phyloP scores from a whole-genome alignment of 1,140 invertebrate genomes.

The Prorops nasuta region DNA sequence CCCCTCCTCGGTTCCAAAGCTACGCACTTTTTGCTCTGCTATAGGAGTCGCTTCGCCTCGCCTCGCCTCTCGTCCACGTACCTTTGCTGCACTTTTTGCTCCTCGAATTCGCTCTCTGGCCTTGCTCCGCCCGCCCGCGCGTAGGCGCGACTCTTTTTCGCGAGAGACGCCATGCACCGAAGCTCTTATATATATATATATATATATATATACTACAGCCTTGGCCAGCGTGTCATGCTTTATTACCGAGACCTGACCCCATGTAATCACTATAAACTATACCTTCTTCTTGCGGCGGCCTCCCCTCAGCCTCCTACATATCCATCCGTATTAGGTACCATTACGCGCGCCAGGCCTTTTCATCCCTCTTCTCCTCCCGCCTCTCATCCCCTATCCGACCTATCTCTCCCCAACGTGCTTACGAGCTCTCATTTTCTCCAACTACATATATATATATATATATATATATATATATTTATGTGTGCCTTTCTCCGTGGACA shows the following conservation, averaged over 20 bases:
- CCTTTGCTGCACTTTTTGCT: no score
- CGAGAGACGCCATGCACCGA: conserved; percentile 12
- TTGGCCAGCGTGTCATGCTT: conserved; percentile 52
- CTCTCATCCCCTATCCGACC: conserved; percentile 16
- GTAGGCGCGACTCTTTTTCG: conserved; percentile 47
- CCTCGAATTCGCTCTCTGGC: conserved; percentile 52
- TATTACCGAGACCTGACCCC: conserved; percentile 55
- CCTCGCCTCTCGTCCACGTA: no score
- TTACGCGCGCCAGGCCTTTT: conserved; percentile 39
- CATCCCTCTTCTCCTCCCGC: conserved; percentile 24
- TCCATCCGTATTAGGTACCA: conserved; percentile 51
- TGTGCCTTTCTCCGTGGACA: no score
- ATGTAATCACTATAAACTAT: conserved; percentile 58
- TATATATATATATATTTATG: no score
- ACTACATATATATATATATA: no score
- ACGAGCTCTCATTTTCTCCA: no score
- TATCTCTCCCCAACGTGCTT: no score
- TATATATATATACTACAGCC: conserved; percentile 32
- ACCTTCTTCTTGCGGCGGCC: conserved; percentile 39
- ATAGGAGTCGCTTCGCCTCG: conserved; percentile 27
- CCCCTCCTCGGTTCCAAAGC: conserved; percentile 16
- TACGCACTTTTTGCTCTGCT: conserved; percentile 36
- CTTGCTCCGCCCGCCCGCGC: conserved; percentile 41
- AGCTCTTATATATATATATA: no score
- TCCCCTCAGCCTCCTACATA: conserved; percentile 31